Evolutionary conservation across 1,140 invertebrate genomes (phyloP), one percentile per base, ranked within the genome.

Genomic region (Babylonia areolata): DNA sequence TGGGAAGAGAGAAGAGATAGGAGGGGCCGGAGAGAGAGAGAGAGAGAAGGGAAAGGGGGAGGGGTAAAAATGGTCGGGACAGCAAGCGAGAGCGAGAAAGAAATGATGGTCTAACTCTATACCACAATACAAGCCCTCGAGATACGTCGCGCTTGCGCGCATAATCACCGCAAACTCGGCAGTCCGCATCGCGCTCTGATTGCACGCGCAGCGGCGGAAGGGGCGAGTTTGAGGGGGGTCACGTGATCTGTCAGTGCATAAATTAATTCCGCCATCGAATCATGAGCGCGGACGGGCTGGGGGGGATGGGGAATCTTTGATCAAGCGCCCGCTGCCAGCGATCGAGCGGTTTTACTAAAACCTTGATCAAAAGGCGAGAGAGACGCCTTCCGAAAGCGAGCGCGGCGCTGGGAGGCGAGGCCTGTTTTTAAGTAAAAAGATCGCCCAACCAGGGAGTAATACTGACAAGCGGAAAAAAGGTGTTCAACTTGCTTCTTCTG

Each of bases 181-280:
- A 79, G 54, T 40, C 82, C 82, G 82, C 82, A 84, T 73, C 82
- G 82, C 82, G 64, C 69, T 84, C 54, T 84, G 64, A 84, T 84
- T 84, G 82, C 82, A 84, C 81, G 81, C 81, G 81, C 37, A 64
- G 58, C 58, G 39, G 42, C 71, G n/a, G 15, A 31, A n/a, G 78
- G 42, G 78, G 78, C 42, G 64, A 84, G 69, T 69, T 46, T 12
- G 82, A 82, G 78, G 39, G 39, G 42, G 82, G 87, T 90, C 89
- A 90, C 88, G 88, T 87, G n/a, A n/a, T n/a, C n/a, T n/a, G n/a
- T n/a, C n/a, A n/a, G n/a, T n/a, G 88, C 88, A 91, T 91, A 91
- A 91, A 92, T 92, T 92, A 92, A 92, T 92, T 90, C 90, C 81
- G 33, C 75, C 35, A 73, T 89, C 88, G 86, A 90, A 90, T 90